phyloP scores from a whole-genome alignment of 1,140 invertebrate species.

The Portunus trituberculatus region DNA sequence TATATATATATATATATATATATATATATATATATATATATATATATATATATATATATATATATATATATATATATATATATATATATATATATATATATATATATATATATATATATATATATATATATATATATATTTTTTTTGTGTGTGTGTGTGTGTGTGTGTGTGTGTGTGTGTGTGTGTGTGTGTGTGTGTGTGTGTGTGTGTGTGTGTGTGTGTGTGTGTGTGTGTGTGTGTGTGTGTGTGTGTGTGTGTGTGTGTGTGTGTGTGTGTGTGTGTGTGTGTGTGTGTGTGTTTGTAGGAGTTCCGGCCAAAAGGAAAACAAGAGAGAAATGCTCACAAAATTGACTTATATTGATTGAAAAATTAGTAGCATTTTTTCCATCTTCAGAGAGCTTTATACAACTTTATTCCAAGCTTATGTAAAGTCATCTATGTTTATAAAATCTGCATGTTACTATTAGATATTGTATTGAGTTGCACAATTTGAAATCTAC shows the following conservation, averaged over 20 bases:
- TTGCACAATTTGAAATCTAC: too few relatives aligned
- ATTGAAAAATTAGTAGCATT: too few relatives aligned
- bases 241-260: not conserved
- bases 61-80: constrained; percentile 37
- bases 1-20: constrained; percentile 31
- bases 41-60: constrained; percentile 35
- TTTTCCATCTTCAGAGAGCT: too few relatives aligned
- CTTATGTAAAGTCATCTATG: too few relatives aligned
- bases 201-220: not conserved
- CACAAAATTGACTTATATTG: too few relatives aligned
- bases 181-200: not conserved
- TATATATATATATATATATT: constrained; percentile 16
- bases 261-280: not conserved
- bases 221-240: not conserved
- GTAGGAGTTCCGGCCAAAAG: too few relatives aligned
- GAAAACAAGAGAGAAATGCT: too few relatives aligned
- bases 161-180: not conserved
- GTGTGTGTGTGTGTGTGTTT: not conserved
- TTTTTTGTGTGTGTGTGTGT: not conserved
- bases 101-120: constrained; percentile 57
- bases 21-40: constrained; percentile 41
- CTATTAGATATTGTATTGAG: too few relatives aligned
- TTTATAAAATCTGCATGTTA: too few relatives aligned
- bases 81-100: constrained; percentile 32
- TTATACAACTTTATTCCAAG: too few relatives aligned